Evolutionary conservation across 2,797 vertebrate genomes (phyloP), one percentile per base, ranked within the genome.

Genomic region (Trichosurus vulpecula): DNA sequence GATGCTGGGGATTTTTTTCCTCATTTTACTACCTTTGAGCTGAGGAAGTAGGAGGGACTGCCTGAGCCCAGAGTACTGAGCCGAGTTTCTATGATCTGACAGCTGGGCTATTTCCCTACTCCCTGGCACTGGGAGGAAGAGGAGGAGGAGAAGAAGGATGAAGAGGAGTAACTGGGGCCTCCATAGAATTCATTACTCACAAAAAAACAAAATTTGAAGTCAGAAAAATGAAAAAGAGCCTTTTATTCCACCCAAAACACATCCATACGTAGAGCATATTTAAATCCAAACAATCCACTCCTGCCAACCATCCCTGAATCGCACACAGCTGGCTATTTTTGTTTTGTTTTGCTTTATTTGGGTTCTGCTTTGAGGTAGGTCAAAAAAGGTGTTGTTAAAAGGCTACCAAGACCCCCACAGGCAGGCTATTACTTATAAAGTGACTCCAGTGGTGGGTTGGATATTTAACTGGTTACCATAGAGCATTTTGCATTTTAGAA

Each of bases 21-120:
- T 27, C 22, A 41, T 47, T 94, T 97, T 94, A 96, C 97, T 96
- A 93, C 92, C 3, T 0, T 35, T 92, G 56, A 93, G 29, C 87
- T 22, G 27, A 0, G 31, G 94, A 97, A 94, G 98, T 25, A 41
- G n/a, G n/a, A 95, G 97, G 97, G 97, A 55, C 11, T 16, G 11
- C 54, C 6, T 5, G 66, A 93, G 54, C 0, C 93, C n/a, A 1
- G 2, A 41, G 81, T 89, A 14, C 92, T 90, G 95, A 47, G 53
- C 87, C 29, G 90, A 89, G 35, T n/a, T 8, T 61, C 94, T 95
- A 54, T 53, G n/a, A 94, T 19, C 29, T 54, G 92, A 47, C 93
- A 6, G 90, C 95, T 94, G 97, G 95, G 58, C 16, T 53, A 0
- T 31, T 19, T 54, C 54, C 92, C 74, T 8, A 0, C 16, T 53